phyloP scores from a whole-genome alignment of 1,140 invertebrate genomes.

The Drosophila tsacasi region DNA sequence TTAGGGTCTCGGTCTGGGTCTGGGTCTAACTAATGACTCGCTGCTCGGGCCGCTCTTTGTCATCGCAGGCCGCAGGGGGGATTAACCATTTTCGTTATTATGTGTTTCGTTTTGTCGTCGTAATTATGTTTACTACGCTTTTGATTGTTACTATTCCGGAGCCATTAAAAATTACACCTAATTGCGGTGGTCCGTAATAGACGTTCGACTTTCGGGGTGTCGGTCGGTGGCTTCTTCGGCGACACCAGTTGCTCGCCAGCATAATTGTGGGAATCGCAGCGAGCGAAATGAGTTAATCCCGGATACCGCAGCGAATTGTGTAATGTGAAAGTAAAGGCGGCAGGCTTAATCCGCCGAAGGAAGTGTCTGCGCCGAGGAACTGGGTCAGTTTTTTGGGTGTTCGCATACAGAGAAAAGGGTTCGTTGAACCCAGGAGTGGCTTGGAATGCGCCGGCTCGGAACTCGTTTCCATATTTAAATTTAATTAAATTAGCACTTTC shows the following conservation, averaged over 20 bases:
- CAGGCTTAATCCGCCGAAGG: conserved; percentile 28
- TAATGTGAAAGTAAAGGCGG: conserved; percentile 48
- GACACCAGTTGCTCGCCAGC: conserved; percentile 20
- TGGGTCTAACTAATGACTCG: conserved; percentile 39
- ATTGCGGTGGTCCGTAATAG: conserved; percentile 56
- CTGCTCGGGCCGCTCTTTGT: conserved; percentile 31
- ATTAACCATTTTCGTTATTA: conserved; percentile 63
- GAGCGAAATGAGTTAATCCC: conserved; percentile 50
- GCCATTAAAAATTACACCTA: conserved; percentile 61
- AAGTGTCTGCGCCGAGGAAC: conserved; percentile 22
- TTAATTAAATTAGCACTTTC: conserved; percentile 80
- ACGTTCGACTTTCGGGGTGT: conserved; percentile 52
- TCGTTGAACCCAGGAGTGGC: conserved; percentile 23
- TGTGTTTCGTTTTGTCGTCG: conserved; percentile 61
- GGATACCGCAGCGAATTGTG: conserved; percentile 34
- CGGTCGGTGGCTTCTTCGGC: conserved; percentile 23
- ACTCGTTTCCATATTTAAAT: conserved; percentile 63
- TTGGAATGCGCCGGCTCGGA: conserved; percentile 35
- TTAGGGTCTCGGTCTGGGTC: conserved; percentile 28
- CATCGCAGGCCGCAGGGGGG: conserved; percentile 14
- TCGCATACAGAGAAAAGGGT: conserved; percentile 10
- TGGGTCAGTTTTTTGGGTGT: conserved; percentile 22
- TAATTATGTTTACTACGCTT: conserved; percentile 56
- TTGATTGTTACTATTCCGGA: conserved; percentile 50
- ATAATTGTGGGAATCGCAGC: conserved; percentile 45